Conservation (phyloP, 1,140 invertebrate genomes). For the Sycobia sp. region DNA sequence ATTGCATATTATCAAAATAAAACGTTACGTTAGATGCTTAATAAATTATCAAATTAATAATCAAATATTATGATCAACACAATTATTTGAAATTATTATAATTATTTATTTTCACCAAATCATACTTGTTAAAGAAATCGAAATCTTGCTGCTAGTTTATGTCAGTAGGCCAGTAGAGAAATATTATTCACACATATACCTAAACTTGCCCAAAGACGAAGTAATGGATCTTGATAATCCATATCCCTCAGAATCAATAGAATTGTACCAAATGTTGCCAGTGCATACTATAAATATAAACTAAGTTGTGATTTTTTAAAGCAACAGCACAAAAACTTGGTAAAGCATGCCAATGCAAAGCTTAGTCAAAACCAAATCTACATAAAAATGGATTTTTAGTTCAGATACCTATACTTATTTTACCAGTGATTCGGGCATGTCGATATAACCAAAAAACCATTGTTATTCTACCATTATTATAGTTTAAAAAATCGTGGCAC, state of each 20-base stretch:
- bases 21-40: neutral
- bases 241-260: too few species aligned
- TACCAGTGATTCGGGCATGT: neutral
- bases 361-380: neutral
- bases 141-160: slow-evolving; percentile 3
- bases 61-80: neutral
- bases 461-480: too few species aligned
- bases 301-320: neutral
- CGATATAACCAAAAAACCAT: too few species aligned
- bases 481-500: too few species aligned
- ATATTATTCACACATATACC: slow-evolving; percentile 1
- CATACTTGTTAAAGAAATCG: slow-evolving; percentile 20
- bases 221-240: neutral
- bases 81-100: slow-evolving; percentile 5
- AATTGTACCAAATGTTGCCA: too few species aligned
- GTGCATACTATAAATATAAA: slow-evolving; percentile 3
- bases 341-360: too few species aligned
- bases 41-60: too few species aligned
- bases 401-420: neutral
- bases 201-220: slow-evolving; percentile 21
- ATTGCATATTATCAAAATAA: neutral
- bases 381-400: neutral
- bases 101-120: neutral
- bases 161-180: neutral
- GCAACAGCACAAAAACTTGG: neutral